Base-by-base conservation (phyloP, 2,113 vertebrate genomes). In the Anseranas semipalmata region DNA sequence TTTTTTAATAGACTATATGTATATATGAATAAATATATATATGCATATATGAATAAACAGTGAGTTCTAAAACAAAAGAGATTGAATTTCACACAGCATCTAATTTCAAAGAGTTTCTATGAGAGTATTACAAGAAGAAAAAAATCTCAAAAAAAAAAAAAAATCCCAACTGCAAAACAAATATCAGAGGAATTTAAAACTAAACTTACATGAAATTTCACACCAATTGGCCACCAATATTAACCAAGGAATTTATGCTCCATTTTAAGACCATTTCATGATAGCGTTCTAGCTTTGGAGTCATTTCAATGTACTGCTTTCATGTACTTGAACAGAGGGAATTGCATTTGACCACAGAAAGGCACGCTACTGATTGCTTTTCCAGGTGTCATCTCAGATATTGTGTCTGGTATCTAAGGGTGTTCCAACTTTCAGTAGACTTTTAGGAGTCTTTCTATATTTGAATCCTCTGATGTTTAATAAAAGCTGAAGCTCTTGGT, bases 91-190 rank as follows among this genome's bases (percentile, higher is more conserved):
- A 70, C 45, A 60, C 32, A 70, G 58, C 4, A 1, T 94, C 71
- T 76, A 12, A 76, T 96, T 96, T 96, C 95, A 95, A 96, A 93
- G 67, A 58, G 53, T 88, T 76, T 87, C 67, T 76, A 8, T 67
- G 32, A 79, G 63, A 74, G 56, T 27, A 28, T 89, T 84, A 76
- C 85, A 5, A 53, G 32, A 84, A 85, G 27, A 58, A 56, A 46
- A 43, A 52, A 37, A 62, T 37, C 59, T 37, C 15, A 37, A 87
- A 87, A 85, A 35, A 87, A 87, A 27, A 41, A 46, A 66, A 78
- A 80, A 68, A 53, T 45, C 17, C 67, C 89, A 87, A 88, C 52
- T 75, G 84, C 56, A 82, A 94, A 93, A 79, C 43, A 75, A 82
- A 48, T 65, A 46, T 89, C 91, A 93, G 84, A 87, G 71, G 67